Percentiles rank a stretch among this genome's conserved stretches.
Evolutionary conservation across 2,888 invertebrate species (phyloP).

Genomic region (Priapulus caudatus): DNA sequence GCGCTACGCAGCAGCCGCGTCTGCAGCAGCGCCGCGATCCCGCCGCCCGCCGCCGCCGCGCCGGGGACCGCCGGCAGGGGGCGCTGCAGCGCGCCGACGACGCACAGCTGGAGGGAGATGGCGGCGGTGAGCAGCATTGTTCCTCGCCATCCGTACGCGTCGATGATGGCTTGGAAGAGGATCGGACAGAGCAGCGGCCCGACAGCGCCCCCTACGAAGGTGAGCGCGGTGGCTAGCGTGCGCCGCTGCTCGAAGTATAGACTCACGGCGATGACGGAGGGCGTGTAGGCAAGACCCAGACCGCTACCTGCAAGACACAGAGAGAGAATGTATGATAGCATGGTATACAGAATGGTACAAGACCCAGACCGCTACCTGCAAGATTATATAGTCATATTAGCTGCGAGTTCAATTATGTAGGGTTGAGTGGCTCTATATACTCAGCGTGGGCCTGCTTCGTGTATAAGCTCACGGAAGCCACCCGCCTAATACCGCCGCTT

Average conservation of each 20-base stretch:
- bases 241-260: conserved; percentile 22
- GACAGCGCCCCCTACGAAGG: conserved; percentile 23
- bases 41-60: too few relatives aligned
- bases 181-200: conserved; percentile 23
- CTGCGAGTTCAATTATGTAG: too few relatives aligned
- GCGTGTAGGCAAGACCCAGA: conserved; percentile 24
- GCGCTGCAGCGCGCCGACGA: neutral
- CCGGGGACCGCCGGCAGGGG: neutral
- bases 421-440: too few relatives aligned
- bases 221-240: conserved; percentile 21
- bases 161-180: conserved; percentile 17
- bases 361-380: too few relatives aligned
- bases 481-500: too few relatives aligned
- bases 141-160: conserved; percentile 24
- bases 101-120: conserved; percentile 18
- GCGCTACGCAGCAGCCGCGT: conserved; percentile 9
- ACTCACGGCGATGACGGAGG: conserved; percentile 22
- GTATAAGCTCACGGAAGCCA: too few relatives aligned
- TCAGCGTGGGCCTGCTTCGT: too few relatives aligned
- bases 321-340: too few relatives aligned
- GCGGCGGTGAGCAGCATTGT: conserved; percentile 23
- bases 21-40: neutral
- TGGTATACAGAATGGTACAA: too few relatives aligned
- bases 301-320: conserved; percentile 14
- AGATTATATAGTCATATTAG: too few relatives aligned